A percentile compares a stretch with the other conserved stretches of the same genome.
phyloP scores from a whole-genome alignment of 1,140 invertebrate genomes.

The Zophobas morio region DNA sequence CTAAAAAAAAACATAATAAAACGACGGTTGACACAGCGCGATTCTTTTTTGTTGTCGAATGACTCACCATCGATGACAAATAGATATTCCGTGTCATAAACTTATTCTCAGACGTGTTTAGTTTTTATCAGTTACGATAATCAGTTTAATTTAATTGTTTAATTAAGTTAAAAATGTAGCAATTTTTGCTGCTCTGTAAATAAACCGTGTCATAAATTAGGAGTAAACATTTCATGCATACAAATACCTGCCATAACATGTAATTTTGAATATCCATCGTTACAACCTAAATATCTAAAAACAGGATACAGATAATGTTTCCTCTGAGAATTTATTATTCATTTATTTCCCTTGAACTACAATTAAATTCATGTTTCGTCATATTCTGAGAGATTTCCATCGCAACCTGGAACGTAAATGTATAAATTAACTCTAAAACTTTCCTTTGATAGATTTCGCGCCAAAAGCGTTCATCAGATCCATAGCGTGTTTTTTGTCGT shows the following conservation, averaged over 20 bases:
- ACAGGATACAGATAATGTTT: neutral
- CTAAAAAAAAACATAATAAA: too few species aligned
- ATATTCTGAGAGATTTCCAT: constrained; percentile 19
- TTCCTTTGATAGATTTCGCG: constrained; percentile 19
- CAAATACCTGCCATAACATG: neutral
- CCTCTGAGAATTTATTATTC: constrained; percentile 17
- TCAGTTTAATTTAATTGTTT: too few species aligned
- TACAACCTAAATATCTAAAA: neutral
- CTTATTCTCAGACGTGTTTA: too few species aligned
- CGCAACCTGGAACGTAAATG: constrained; percentile 12
- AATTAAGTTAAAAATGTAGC: too few species aligned
- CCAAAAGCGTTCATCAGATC: constrained; percentile 25
- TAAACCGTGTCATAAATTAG: too few species aligned
- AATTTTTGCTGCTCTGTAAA: too few species aligned
- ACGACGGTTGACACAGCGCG: too few species aligned
- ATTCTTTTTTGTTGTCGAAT: too few species aligned
- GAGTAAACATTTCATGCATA: too few species aligned
- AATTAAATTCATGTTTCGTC: constrained; percentile 4
- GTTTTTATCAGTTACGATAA: too few species aligned
- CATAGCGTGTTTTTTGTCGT: constrained; percentile 18
- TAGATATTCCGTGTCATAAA: too few species aligned
- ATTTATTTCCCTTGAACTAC: constrained; percentile 1
- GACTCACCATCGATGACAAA: too few species aligned
- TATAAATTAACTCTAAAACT: constrained; percentile 28
- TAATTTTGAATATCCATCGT: neutral